These are phyloP conservation scores for Okamejei kenojei DNA, from an alignment of 2,797 vertebrate species.

Conservation along the genomic window DNA sequence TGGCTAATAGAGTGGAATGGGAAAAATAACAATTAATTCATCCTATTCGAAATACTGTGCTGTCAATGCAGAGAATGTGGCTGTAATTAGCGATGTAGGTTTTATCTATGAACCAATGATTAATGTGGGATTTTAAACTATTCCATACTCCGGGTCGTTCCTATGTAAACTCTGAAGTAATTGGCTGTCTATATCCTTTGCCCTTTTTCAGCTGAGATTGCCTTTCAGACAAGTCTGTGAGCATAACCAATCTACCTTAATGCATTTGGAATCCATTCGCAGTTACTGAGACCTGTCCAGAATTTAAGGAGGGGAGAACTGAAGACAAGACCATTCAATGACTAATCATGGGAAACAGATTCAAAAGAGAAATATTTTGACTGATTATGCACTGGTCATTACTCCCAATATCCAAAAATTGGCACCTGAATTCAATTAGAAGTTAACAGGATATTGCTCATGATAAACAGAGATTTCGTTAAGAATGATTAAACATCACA, in stretches of 20 bases:
- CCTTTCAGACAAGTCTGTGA: constrained; percentile 20
- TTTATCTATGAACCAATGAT: constrained; percentile 23
- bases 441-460: not conserved
- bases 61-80: not conserved
- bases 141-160: constrained; percentile 24
- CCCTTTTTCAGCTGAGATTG: not conserved
- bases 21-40: constrained; percentile 26
- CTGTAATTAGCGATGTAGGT: constrained; percentile 15
- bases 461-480: not conserved
- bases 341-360: constrained; percentile 25
- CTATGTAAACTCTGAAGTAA: constrained; percentile 33
- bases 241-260: constrained; percentile 19
- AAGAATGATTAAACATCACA: constrained; percentile 18
- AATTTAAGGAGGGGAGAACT: constrained; percentile 24
- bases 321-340: constrained; percentile 24
- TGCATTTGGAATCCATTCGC: constrained; percentile 19
- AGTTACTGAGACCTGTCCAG: not conserved
- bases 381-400: constrained; percentile 22
- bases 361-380: constrained; percentile 34
- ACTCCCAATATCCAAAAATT: constrained; percentile 15
- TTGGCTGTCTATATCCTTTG: constrained; percentile 8
- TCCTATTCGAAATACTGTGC: constrained; percentile 20
- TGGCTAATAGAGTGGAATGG: not conserved
- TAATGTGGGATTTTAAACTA: constrained; percentile 33
- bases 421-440: constrained; percentile 28